Conservation (phyloP, 2,113 vertebrate species). For the Jaculus jaculus region DNA sequence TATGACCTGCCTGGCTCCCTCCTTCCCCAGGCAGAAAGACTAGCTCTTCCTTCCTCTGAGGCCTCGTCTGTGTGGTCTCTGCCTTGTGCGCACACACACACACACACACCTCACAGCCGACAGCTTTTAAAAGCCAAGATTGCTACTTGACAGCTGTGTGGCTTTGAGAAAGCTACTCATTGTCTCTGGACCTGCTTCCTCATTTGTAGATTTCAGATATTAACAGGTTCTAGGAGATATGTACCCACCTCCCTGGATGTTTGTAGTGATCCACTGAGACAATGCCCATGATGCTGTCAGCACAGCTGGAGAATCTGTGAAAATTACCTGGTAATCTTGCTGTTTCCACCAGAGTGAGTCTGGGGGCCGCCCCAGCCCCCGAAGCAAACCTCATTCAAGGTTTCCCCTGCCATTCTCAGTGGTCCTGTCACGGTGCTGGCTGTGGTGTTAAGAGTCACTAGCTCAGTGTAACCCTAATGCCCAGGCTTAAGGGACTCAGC, state of each 20-base stretch:
- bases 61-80: too few relatives aligned
- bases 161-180: neutral
- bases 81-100: neutral
- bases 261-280: neutral
- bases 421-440: neutral
- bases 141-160: slow-evolving; percentile 14
- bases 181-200: neutral
- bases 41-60: neutral
- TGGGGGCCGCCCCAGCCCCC: neutral
- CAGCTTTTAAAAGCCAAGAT: neutral
- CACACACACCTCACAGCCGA: neutral
- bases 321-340: neutral
- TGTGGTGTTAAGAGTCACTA: neutral
- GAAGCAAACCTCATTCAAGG: neutral
- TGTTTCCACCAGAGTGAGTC: neutral
- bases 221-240: neutral
- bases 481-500: neutral
- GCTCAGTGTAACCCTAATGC: neutral
- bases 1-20: neutral
- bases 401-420: neutral
- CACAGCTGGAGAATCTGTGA: neutral
- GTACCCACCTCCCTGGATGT: neutral
- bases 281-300: neutral
- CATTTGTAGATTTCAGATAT: neutral
- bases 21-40: neutral